A percentile compares a stretch with the other conserved stretches of the same genome.
Evolutionary conservation across 2,797 vertebrate genomes (phyloP).

Genomic region (Petrocephalus schoutedeni): DNA sequence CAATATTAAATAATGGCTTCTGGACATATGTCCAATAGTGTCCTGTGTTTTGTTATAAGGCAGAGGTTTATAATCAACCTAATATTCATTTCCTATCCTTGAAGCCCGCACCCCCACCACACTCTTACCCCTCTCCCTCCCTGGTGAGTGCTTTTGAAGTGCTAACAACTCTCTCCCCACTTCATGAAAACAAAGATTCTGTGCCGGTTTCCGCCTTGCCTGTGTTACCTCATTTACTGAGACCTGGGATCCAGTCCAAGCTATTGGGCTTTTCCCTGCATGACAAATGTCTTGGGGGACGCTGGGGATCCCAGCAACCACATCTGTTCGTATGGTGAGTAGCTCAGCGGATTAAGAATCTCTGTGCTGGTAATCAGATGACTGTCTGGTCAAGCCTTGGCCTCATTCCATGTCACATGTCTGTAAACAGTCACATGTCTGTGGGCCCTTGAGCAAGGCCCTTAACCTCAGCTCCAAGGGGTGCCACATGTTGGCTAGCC

Average conservation of each 20-base stretch:
- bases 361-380: not conserved
- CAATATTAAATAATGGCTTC: not conserved
- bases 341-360: conserved; percentile 54
- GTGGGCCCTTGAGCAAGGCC: too few relatives aligned
- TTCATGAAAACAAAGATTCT: conserved; percentile 78
- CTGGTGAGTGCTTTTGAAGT: conserved; percentile 84
- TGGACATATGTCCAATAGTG: not conserved
- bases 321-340: conserved; percentile 49
- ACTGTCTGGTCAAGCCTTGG: too few relatives aligned
- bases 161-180: conserved; percentile 78
- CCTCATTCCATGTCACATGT: too few relatives aligned
- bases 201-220: conserved; percentile 75
- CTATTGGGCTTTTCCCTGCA: not conserved
- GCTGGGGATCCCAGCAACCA: conserved; percentile 66
- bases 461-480: too few relatives aligned
- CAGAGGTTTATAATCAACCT: conserved; percentile 83
- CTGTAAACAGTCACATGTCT: too few relatives aligned
- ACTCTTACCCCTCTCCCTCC: conserved; percentile 65
- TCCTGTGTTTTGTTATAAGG: conserved; percentile 63
- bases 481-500: too few relatives aligned
- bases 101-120: conserved; percentile 43
- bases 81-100: conserved; percentile 79
- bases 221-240: conserved; percentile 77
- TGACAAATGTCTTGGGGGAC: not conserved
- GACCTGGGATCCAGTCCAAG: conserved; percentile 67